Evolutionary conservation across 2,797 vertebrate genomes (phyloP).

Genomic region (Sorex maritimensis): DNA sequence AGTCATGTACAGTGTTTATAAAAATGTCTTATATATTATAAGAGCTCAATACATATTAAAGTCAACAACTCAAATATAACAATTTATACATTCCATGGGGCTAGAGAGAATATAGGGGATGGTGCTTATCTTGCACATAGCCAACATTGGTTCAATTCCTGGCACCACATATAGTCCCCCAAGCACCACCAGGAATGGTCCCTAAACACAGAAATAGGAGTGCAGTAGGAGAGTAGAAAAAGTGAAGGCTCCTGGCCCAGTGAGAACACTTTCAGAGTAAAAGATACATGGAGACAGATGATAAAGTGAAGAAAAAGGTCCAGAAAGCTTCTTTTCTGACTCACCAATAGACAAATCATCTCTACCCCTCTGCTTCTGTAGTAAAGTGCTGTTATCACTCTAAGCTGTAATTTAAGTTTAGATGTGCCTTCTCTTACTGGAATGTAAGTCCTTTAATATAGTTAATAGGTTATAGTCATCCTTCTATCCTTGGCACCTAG

Average conservation of each 20-base stretch:
- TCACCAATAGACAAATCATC: background rate
- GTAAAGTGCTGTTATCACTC: background rate
- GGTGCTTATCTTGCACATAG: too few relatives aligned
- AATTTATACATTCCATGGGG: too few relatives aligned
- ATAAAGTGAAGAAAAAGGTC: constrained; percentile 5
- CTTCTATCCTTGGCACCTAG: constrained; percentile 39
- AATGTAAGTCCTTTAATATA: constrained; percentile 25
- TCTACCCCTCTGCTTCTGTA: background rate
- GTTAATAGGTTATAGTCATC: constrained; percentile 11
- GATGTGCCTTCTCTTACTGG: background rate
- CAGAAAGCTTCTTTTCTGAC: background rate
- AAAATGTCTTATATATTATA: background rate
- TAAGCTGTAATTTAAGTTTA: background rate
- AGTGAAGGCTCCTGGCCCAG: accelerated
- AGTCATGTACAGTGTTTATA: background rate
- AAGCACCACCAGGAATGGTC: too few relatives aligned
- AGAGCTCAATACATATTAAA: background rate
- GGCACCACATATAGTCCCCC: too few relatives aligned
- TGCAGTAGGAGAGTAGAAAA: background rate
- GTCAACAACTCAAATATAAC: constrained; percentile 27
- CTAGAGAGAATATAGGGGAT: too few relatives aligned
- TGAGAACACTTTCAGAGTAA: background rate
- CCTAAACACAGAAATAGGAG: too few relatives aligned
- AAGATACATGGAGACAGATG: background rate
- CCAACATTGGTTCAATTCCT: too few relatives aligned